Evolutionary conservation across 2,888 invertebrate genomes (phyloP).

Genomic region (Andrena fulva): DNA sequence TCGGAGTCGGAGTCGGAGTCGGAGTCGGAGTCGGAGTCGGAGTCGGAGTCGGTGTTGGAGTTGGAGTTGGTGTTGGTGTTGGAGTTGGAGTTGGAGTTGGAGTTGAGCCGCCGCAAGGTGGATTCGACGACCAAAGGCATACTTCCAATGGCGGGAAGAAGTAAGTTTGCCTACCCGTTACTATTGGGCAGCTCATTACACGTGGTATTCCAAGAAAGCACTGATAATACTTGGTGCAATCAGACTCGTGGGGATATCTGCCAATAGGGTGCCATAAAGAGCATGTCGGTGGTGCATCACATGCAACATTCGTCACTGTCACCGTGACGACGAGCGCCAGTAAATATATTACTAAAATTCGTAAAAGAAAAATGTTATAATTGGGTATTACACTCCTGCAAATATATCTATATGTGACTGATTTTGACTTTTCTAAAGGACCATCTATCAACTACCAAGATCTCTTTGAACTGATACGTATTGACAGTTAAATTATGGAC

Average conservation of each 20-base stretch:
- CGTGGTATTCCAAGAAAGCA: not conserved
- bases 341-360: not conserved
- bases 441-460: not conserved
- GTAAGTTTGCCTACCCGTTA: not conserved
- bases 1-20: too few species aligned
- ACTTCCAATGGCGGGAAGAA: not conserved
- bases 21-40: too few species aligned
- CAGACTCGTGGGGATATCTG: not conserved
- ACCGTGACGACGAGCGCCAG: not conserved
- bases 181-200: not conserved
- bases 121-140: not conserved
- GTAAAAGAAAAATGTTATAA: not conserved
- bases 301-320: not conserved
- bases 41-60: not conserved
- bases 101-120: not conserved
- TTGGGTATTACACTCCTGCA: not conserved
- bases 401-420: not conserved
- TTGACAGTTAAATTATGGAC: too few species aligned
- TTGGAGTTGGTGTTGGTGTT: not conserved
- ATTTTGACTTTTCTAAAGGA: not conserved
- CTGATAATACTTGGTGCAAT: not conserved
- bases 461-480: too few species aligned
- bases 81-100: not conserved
- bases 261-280: not conserved
- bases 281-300: not conserved